These are phyloP conservation scores for Tragelaphus eurycerus DNA, from an alignment of 2,797 vertebrate genomes.

Conservation along the genomic window DNA sequence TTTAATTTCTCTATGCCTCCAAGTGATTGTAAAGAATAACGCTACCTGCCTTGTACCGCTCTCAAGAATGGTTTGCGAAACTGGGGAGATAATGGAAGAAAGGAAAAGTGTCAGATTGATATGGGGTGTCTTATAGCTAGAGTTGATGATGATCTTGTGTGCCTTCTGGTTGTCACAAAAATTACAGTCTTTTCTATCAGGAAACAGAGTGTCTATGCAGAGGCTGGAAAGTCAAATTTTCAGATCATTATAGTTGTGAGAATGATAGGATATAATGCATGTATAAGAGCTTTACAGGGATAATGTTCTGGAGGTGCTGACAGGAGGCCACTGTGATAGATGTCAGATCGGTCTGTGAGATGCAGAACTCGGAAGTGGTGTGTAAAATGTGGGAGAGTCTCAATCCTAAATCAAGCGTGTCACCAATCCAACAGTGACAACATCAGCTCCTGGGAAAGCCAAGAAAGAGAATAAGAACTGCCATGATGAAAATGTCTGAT, in stretches of 20 bases:
- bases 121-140: neutral
- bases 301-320: neutral
- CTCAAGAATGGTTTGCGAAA: neutral
- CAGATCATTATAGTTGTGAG: neutral
- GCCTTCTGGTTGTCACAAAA: neutral
- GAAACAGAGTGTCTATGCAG: neutral
- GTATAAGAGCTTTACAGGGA: neutral
- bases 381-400: neutral
- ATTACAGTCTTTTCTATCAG: conserved; percentile 35
- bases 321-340: neutral
- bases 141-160: neutral
- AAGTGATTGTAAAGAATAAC: neutral
- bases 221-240: conserved; percentile 36
- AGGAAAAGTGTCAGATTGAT: conserved; percentile 2
- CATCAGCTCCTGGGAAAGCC: neutral
- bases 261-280: conserved; percentile 5
- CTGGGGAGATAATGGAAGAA: neutral
- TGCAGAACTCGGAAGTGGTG: neutral
- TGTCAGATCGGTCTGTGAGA: neutral
- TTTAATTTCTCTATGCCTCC: neutral
- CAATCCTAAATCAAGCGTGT: neutral
- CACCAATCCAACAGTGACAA: neutral
- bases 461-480: neutral
- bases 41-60: neutral
- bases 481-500: neutral